phyloP scores from a whole-genome alignment of 2,113 vertebrate species.

The Megaleporinus macrocephalus region DNA sequence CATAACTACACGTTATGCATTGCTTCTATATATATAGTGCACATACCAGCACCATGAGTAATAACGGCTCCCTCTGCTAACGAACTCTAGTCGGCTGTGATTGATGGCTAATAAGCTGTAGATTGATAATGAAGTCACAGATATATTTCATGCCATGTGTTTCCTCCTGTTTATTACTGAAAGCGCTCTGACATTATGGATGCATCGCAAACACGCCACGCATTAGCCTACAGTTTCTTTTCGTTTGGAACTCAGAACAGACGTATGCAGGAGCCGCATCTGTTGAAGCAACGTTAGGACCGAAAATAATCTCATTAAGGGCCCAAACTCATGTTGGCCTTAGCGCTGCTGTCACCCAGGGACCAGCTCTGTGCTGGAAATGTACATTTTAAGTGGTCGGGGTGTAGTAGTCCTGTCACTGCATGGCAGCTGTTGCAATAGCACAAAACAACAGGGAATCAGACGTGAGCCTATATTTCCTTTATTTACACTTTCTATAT shows the following conservation, averaged over 20 bases:
- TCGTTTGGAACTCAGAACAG: background rate
- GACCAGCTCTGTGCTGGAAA: background rate
- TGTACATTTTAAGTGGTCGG: background rate
- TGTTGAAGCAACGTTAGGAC: background rate
- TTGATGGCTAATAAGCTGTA: background rate
- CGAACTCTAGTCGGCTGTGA: background rate
- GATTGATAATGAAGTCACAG: background rate
- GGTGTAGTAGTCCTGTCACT: background rate
- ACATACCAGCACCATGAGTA: no score
- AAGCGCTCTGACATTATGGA: background rate
- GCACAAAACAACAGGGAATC: background rate
- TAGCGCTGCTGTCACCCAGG: background rate
- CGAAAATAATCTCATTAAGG: conserved; percentile 6
- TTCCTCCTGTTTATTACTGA: conserved; percentile 9
- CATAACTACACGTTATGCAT: no score
- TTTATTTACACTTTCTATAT: no score
- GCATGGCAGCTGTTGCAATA: background rate
- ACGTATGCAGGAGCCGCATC: background rate
- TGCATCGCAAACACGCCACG: background rate
- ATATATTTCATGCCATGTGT: background rate
- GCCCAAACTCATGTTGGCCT: background rate
- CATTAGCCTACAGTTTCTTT: background rate
- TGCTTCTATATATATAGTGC: no score
- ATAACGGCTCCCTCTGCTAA: no score
- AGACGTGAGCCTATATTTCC: no score